Conservation (phyloP, 2,797 vertebrate genomes). For the Avahi laniger region DNA sequence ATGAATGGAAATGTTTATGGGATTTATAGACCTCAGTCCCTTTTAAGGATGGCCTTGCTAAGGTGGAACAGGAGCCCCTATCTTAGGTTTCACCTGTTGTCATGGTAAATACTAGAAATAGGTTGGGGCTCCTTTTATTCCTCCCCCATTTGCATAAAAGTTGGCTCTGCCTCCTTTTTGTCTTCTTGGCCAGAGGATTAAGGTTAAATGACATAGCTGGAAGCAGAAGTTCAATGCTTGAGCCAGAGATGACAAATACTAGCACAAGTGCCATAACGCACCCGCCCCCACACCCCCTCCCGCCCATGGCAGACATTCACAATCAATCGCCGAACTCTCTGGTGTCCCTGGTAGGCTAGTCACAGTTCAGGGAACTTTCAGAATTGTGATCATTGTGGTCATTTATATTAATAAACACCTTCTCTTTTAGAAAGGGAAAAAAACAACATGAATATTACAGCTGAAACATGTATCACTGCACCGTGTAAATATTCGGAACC, state of each 20-base stretch:
- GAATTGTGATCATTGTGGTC: background rate
- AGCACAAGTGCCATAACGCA: fast-evolving
- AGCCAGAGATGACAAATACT: background rate
- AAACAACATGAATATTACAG: background rate
- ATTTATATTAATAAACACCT: constrained; percentile 8
- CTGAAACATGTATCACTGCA: background rate
- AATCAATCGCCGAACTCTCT: background rate
- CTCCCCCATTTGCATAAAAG: background rate
- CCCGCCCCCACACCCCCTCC: background rate
- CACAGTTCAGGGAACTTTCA: background rate
- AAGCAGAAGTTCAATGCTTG: background rate
- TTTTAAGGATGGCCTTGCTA: background rate
- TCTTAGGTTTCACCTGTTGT: background rate
- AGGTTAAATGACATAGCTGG: background rate
- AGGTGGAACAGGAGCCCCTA: background rate
- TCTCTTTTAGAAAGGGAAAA: background rate
- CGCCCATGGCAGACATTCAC: background rate
- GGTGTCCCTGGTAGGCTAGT: background rate
- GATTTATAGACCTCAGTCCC: background rate
- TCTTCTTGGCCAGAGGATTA: background rate
- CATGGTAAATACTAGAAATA: background rate
- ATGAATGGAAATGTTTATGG: background rate
- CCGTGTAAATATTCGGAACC: constrained; percentile 42
- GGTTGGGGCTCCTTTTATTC: background rate
- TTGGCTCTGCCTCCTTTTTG: background rate